These are phyloP conservation scores for Electrophaes corylata DNA, from an alignment of 2,888 invertebrate species.

Conservation along the genomic window DNA sequence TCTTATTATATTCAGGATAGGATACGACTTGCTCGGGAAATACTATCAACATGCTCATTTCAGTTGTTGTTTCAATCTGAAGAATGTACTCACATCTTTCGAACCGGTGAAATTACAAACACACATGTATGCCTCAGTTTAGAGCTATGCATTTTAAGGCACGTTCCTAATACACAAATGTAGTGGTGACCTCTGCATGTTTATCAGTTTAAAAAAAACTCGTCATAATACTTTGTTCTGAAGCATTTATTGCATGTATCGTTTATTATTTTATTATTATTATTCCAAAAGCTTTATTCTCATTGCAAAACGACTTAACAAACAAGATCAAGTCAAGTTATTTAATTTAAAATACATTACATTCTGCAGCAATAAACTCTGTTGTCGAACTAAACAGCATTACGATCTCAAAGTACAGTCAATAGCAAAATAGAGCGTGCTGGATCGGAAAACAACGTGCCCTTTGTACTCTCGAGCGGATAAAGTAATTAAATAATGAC, in stretches of 20 bases:
- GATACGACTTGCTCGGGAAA: too few relatives aligned
- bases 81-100: too few relatives aligned
- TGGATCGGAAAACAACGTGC: conserved; percentile 30
- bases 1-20: too few relatives aligned
- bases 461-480: conserved; percentile 30
- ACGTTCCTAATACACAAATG: too few relatives aligned
- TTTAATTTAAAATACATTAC: not conserved
- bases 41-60: too few relatives aligned
- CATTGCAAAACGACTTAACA: not conserved
- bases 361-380: conserved; percentile 2
- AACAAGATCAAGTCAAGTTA: not conserved
- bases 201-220: too few relatives aligned
- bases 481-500: conserved; percentile 43
- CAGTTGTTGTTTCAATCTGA: too few relatives aligned
- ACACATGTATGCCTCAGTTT: too few relatives aligned
- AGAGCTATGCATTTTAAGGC: too few relatives aligned
- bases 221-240: not conserved
- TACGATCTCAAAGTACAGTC: conserved; percentile 20
- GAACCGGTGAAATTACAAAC: too few relatives aligned
- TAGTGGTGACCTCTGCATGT: too few relatives aligned
- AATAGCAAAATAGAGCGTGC: conserved; percentile 20
- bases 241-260: not conserved
- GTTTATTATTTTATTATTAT: too few relatives aligned
- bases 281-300: not conserved
- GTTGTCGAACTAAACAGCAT: conserved; percentile 10